phyloP scores from a whole-genome alignment of 2,113 vertebrate species.

The Melanerpes formicivorus region DNA sequence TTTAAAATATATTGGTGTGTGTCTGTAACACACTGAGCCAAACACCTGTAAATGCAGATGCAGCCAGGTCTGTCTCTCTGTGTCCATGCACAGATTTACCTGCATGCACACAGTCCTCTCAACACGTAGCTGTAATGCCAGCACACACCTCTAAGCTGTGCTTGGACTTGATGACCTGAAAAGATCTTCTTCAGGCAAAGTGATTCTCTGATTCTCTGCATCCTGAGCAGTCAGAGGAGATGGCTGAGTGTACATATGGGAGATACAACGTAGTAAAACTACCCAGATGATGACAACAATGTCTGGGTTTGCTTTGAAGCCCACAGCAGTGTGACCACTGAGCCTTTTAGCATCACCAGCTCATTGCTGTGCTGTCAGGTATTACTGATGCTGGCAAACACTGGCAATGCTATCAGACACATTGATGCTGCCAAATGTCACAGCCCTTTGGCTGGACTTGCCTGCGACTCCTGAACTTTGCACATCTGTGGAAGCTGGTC shows the following conservation, averaged over 20 bases:
- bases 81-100: background rate
- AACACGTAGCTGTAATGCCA: background rate
- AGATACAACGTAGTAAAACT: background rate
- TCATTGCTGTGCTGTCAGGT: background rate
- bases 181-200: no score
- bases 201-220: background rate
- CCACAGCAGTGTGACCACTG: fast-evolving
- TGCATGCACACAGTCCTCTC: background rate
- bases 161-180: no score
- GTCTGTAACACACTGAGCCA: background rate
- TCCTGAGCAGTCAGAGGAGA: background rate
- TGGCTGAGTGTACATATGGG: fast-evolving
- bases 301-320: background rate
- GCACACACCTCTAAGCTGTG: background rate
- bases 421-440: background rate
- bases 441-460: background rate
- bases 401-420: background rate
- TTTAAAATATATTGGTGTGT: background rate
- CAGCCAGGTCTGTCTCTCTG: background rate
- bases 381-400: background rate
- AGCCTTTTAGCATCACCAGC: background rate
- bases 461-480: background rate
- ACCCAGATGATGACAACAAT: background rate
- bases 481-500: constrained; percentile 3
- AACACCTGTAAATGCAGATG: background rate